phyloP scores from a whole-genome alignment of 2,797 vertebrate species.

The Kryptolebias ocellatus region DNA sequence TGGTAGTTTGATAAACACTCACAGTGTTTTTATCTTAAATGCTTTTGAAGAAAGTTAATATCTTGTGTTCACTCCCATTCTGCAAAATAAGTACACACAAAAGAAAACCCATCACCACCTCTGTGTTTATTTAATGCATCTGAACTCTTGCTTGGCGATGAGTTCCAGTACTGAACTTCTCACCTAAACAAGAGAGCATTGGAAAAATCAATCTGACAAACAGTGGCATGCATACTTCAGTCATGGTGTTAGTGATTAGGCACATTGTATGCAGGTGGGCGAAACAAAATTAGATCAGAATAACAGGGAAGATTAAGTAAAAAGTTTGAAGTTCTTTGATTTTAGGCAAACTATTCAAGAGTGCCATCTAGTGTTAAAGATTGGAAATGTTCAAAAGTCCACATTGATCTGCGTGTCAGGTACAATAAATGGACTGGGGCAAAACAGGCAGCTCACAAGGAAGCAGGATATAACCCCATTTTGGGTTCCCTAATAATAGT shows the following conservation, averaged over 20 bases:
- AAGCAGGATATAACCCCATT: slow-evolving; percentile 41
- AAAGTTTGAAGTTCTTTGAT: not conserved
- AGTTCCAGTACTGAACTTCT: not conserved
- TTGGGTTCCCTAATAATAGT: slow-evolving; percentile 57
- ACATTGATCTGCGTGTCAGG: not conserved
- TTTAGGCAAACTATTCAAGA: slow-evolving; percentile 55
- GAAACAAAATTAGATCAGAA: slow-evolving; percentile 22
- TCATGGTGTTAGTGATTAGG: slow-evolving; percentile 23
- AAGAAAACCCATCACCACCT: not conserved
- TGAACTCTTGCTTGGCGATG: not conserved
- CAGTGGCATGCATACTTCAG: slow-evolving; percentile 3
- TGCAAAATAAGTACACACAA: not conserved
- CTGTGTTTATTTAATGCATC: not conserved
- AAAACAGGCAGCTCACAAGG: slow-evolving; percentile 16
- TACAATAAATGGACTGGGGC: slow-evolving; percentile 31
- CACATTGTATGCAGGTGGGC: slow-evolving; percentile 25
- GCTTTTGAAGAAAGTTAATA: no score
- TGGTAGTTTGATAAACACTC: no score
- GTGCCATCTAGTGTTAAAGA: slow-evolving; percentile 69
- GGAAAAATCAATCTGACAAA: slow-evolving; percentile 23
- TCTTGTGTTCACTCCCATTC: no score
- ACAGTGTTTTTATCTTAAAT: no score
- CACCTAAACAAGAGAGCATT: not conserved
- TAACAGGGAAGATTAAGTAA: slow-evolving; percentile 8
- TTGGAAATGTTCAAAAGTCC: slow-evolving; percentile 1